Evolutionary conservation across 1,140 invertebrate species (phyloP).

Genomic region (Chrysoperla carnea): DNA sequence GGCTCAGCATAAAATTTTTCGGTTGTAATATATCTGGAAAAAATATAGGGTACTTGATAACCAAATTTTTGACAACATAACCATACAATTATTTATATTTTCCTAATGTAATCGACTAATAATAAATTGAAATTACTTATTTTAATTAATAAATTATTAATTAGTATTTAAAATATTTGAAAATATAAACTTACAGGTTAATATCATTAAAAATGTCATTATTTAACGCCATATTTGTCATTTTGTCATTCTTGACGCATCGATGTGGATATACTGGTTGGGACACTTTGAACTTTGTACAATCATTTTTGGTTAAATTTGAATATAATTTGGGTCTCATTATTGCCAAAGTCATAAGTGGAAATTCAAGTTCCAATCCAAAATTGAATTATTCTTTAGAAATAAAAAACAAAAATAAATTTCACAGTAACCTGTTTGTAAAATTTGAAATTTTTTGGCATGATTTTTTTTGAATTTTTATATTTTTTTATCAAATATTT

Average conservation of each 20-base stretch:
- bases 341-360: too few species aligned
- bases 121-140: background rate
- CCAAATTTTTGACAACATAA: constrained; percentile 1
- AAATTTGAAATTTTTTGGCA: too few species aligned
- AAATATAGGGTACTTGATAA: background rate
- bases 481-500: too few species aligned
- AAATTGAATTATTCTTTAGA: too few species aligned
- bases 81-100: background rate
- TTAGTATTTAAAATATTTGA: constrained; percentile 2
- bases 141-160: background rate
- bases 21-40: constrained; percentile 44
- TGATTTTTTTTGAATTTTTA: too few species aligned
- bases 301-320: too few species aligned
- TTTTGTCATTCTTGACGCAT: background rate
- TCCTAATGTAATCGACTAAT: background rate
- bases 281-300: too few species aligned
- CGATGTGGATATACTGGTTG: too few species aligned
- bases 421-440: too few species aligned
- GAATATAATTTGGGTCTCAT: too few species aligned
- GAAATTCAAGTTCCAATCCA: too few species aligned
- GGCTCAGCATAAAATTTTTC: constrained; percentile 59
- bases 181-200: constrained; percentile 33
- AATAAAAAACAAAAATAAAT: too few species aligned
- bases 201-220: constrained; percentile 37
- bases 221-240: constrained; percentile 17